Evolutionary conservation across 2,113 vertebrate genomes (phyloP).

Genomic region (Fulmarus glacialis): DNA sequence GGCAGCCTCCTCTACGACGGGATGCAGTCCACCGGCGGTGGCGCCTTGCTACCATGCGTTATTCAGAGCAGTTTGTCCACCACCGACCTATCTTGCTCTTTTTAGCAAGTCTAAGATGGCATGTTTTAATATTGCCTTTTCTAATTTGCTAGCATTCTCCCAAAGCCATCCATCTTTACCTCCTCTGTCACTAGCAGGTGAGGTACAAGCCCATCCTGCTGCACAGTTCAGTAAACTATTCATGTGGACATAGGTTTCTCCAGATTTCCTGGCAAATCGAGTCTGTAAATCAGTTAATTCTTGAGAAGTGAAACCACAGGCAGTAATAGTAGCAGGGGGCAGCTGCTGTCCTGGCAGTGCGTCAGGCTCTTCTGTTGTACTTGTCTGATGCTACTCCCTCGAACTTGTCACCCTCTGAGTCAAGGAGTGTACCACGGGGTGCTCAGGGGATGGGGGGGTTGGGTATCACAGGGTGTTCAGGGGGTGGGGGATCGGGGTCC

Average conservation of each 20-base stretch:
- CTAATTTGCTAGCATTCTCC: background rate
- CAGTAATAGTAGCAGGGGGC: background rate
- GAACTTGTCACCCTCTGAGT: too few species aligned
- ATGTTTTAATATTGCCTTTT: background rate
- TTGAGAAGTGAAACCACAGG: background rate
- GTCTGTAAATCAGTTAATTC: background rate
- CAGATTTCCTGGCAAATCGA: background rate
- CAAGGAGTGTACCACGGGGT: background rate
- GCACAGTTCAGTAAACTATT: background rate
- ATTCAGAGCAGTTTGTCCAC: background rate
- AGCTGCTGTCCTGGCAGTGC: background rate
- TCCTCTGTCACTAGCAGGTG: background rate
- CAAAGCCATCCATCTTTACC: background rate
- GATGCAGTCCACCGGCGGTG: background rate
- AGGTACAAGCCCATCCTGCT: background rate
- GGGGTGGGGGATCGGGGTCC: too few species aligned
- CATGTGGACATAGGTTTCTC: background rate
- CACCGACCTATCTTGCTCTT: background rate
- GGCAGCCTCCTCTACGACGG: background rate
- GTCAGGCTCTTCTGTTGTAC: background rate
- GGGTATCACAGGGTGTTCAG: background rate
- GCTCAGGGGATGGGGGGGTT: background rate
- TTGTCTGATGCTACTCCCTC: background rate
- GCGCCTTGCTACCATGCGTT: background rate
- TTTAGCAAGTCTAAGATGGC: background rate